Base-by-base conservation (phyloP, 2,888 invertebrate genomes). In the Caenorhabditis virilis region DNA sequence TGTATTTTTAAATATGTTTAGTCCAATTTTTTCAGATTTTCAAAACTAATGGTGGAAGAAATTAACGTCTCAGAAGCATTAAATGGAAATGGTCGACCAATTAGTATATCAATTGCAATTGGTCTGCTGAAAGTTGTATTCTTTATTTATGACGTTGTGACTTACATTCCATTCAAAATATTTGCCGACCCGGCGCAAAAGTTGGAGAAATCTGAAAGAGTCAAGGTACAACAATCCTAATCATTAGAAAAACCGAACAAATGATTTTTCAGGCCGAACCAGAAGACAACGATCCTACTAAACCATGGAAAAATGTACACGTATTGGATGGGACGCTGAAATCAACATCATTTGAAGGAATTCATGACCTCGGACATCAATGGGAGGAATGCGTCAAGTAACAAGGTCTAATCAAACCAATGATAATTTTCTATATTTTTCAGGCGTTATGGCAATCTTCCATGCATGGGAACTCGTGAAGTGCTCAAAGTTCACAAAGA, bases 401-500 rank as follows among this genome's bases (percentile, higher is more conserved):
- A 25, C 66, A 63, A 15, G 13, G 27, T 56, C 15, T 22, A 16
- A 36, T 5, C n/a, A 15, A 23, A 13, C 2, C 3, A 42, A 7
- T 20, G 20, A 39, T 4, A 20, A 7, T 39, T 3, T 20, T 20
- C 7, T 22, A 5, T 18, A 6, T 5, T 39, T 20, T 39, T 42
- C 23, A 79, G 80, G 2, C 53, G 58, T 7, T 73, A 77, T 38
- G 67, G 53, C 13, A 69, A 72, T 18, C 25, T 33, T 13, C 53
- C 61, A 53, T 80, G 85, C 66, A 80, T 86, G 55, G 87, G 87
- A 18, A 85, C 85, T 0, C 78, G 87, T 9, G 84, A 85, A 57
- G 75, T 86, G 2, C 49, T 78, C n/a, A 78, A 91, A 58, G 95
- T 95, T 84, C 92, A 93, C 83, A 93, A 95, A 83, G 97, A 98